Evolutionary conservation across 2,888 invertebrate species (phyloP), one percentile per base, ranked within the genome.

Genomic region (Glyphotaelius pellucidus): DNA sequence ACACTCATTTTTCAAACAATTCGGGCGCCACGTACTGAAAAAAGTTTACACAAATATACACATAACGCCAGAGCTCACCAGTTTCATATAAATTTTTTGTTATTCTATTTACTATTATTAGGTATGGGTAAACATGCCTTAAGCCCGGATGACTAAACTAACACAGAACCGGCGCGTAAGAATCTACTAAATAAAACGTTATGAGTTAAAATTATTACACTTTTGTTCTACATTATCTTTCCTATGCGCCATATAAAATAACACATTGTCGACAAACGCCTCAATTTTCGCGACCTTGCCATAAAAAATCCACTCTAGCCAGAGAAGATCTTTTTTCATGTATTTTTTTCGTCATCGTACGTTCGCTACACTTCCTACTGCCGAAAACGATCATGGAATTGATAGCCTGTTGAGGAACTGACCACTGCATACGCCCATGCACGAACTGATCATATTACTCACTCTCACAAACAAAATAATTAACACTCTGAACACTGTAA

Each of bases 351-450:
- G 35, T 38, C 79, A 35, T 80, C 80, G 19, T 87, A 3, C 31
- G 67, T 19, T 87, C 1, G 87, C 12, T 87, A 32, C 67, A 32
- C 87, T 87, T 87, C 87, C 87, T 87, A 67, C 87, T 52, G 52
- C 52, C 87, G 31, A 87, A 85, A 87, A 87, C 31, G 87, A 47
- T 87, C 87, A 87, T 67, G 67, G 32, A 87, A 87, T 87, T 87
- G 87, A 87, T 87, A 87, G 87, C 31, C 52, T 32, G 47, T 19
- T 67, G 32, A 19, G 31, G 32, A 35, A 35, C 38, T 84, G 84
- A 35, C 67, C 87, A 87, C 87, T 87, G 87, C 87, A 87, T 87
- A 87, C 87, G 87, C 87, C 87, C 87, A 87, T 87, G 52, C 87
- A 87, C 87, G 87, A 87, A 87, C 31, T 12, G 38, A 85, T n/a